phyloP scores from a whole-genome alignment of 2,888 invertebrate species.

The Trilocha varians region DNA sequence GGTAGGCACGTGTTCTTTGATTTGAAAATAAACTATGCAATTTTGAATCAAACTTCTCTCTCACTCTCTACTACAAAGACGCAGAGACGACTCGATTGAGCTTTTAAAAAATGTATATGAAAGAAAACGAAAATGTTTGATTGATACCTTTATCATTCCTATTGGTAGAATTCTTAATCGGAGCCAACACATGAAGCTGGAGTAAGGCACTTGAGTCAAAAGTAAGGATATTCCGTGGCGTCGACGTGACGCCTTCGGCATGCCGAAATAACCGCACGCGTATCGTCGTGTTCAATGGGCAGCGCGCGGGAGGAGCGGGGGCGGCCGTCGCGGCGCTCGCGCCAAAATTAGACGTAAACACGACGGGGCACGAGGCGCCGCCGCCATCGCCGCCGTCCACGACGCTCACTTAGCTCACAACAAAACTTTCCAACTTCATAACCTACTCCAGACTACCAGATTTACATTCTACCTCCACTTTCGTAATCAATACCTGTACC shows the following conservation, averaged over 20 bases:
- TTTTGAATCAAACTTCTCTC: too few species aligned
- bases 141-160: too few species aligned
- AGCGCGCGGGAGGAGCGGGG: constrained; percentile 44
- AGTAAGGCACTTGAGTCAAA: constrained; percentile 9
- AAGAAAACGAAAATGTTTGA: too few species aligned
- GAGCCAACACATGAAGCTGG: too few species aligned
- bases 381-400: constrained; percentile 49
- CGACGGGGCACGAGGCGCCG: constrained; percentile 62
- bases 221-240: constrained; percentile 37
- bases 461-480: not conserved
- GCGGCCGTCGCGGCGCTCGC: constrained; percentile 64
- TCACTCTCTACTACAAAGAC: too few species aligned
- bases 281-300: constrained; percentile 62
- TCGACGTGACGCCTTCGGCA: constrained; percentile 43
- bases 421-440: constrained; percentile 5
- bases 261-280: constrained; percentile 65
- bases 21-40: too few species aligned
- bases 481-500: not conserved
- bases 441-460: constrained; percentile 2
- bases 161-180: too few species aligned
- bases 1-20: too few species aligned
- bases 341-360: constrained; percentile 73
- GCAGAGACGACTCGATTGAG: too few species aligned
- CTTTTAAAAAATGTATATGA: too few species aligned
- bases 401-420: constrained; percentile 24